Evolutionary conservation across 2,113 vertebrate species (phyloP).

Genomic region (Circaetus cinerascens): DNA sequence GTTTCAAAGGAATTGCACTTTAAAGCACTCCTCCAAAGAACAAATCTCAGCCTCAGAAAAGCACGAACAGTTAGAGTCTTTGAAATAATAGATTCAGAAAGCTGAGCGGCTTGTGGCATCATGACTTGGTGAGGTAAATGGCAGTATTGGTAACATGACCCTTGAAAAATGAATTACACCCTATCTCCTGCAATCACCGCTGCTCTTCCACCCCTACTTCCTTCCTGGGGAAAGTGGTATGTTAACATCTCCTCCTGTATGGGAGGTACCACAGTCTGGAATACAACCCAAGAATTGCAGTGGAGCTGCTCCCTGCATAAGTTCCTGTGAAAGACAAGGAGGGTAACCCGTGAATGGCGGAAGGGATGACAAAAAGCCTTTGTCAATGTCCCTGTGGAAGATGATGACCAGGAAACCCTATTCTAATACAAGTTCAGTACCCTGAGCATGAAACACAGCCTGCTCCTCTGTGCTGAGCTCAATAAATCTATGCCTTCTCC

Average conservation of each 20-base stretch:
- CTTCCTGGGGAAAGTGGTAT: background rate
- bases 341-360: background rate
- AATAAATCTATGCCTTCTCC: background rate
- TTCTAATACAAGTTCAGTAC: background rate
- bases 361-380: background rate
- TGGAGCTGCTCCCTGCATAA: background rate
- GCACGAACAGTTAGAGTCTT: background rate
- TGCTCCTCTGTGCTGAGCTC: background rate
- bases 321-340: background rate
- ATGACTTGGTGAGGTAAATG: background rate
- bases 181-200: background rate
- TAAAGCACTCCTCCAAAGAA: background rate
- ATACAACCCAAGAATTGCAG: fast-evolving
- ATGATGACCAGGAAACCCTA: background rate
- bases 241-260: background rate
- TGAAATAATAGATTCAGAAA: conserved; percentile 1
- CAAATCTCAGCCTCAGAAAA: background rate
- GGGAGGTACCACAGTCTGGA: background rate
- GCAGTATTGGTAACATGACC: background rate
- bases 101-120: background rate
- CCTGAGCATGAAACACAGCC: background rate
- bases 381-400: background rate
- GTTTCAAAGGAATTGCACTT: background rate
- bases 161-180: background rate
- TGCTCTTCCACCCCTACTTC: background rate